Percentiles rank a stretch among this genome's conserved stretches.
Conservation (phyloP, 1,140 invertebrate genomes). For the Trachymyrmex cornetzi region DNA sequence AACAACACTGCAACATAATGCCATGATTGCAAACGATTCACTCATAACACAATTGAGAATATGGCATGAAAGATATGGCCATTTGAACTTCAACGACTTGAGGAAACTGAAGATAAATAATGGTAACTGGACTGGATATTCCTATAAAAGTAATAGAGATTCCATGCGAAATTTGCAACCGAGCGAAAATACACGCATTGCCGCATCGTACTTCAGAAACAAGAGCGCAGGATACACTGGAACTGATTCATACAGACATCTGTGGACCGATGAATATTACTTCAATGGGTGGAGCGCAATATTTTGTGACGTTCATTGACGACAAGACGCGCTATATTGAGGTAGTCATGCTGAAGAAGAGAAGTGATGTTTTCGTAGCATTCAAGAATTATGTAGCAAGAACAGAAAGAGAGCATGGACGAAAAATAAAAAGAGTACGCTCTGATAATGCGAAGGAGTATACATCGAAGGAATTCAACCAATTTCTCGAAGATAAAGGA, state of each 20-base stretch:
- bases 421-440: conserved; percentile 5
- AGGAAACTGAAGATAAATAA: not conserved
- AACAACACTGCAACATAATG: not conserved
- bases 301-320: conserved; percentile 28
- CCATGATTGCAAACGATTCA: not conserved
- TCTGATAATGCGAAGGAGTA: conserved; percentile 30
- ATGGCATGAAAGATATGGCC: conserved; percentile 48
- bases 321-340: not conserved
- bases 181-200: conserved; percentile 23
- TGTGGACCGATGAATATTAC: conserved; percentile 57
- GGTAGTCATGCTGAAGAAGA: conserved; percentile 69
- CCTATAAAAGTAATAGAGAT: not conserved
- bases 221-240: not conserved
- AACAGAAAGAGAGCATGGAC: not conserved
- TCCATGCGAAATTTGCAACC: not conserved
- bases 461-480: not conserved
- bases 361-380: not conserved
- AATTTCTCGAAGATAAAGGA: not conserved
- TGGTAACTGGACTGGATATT: not conserved
- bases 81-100: conserved; percentile 39
- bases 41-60: not conserved
- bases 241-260: conserved; percentile 21
- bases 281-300: conserved; percentile 49
- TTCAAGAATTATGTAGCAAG: not conserved
- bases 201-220: not conserved